Percentiles rank a stretch among this genome's conserved stretches.
phyloP scores from a whole-genome alignment of 2,888 invertebrate species.

The Argyresthia goedartella region DNA sequence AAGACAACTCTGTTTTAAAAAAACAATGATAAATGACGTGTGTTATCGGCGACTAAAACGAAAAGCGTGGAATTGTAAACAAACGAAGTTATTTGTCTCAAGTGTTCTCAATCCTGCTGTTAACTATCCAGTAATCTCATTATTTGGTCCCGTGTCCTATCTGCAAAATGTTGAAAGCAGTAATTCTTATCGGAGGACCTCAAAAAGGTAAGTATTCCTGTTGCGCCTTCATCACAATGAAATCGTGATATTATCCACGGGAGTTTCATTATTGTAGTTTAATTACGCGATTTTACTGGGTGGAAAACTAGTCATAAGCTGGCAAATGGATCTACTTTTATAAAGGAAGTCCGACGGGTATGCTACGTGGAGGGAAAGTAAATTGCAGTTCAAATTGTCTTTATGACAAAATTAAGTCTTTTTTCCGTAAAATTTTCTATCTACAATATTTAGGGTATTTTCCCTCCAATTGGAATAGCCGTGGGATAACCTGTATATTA shows the following conservation, averaged over 20 bases:
- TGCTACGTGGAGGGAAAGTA: no score
- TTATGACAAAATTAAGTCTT: no score
- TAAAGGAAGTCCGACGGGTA: background rate
- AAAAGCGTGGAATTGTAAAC: background rate
- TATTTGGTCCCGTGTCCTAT: background rate
- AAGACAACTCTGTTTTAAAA: no score
- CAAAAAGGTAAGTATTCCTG: slow-evolving; percentile 81
- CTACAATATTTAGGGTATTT: no score
- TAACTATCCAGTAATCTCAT: background rate
- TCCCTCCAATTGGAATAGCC: no score
- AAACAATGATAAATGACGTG: no score
- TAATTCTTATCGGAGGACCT: slow-evolving; percentile 94
- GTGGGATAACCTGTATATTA: no score
- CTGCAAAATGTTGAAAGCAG: slow-evolving; percentile 79
- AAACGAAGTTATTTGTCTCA: background rate
- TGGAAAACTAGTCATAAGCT: background rate
- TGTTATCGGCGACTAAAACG: no score
- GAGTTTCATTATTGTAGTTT: background rate
- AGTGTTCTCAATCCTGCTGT: background rate
- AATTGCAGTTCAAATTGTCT: no score
- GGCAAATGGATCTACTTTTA: background rate
- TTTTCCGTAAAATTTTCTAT: no score
- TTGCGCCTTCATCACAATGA: background rate
- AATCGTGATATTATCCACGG: background rate
- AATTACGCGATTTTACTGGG: background rate